Evolutionary conservation across 2,797 vertebrate species (phyloP).

Genomic region (Brachyalestes nurse): DNA sequence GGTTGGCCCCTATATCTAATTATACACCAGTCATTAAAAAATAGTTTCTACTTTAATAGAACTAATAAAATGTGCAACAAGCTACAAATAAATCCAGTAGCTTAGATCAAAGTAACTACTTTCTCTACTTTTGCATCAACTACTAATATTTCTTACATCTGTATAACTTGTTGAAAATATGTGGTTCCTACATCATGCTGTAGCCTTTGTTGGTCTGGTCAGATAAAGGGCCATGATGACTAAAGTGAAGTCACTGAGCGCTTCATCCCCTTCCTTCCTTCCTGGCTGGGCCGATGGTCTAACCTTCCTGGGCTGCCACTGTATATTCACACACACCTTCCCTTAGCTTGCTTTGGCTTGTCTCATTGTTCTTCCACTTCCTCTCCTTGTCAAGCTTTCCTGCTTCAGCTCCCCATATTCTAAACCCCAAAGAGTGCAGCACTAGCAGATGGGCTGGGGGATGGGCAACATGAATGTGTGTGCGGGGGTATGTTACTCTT

Average conservation of each 20-base stretch:
- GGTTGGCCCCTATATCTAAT: too few species aligned
- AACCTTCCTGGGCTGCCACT: conserved; percentile 20
- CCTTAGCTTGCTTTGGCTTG: conserved; percentile 26
- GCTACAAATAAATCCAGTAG: too few species aligned
- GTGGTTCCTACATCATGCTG: neutral
- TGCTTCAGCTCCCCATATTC: conserved; percentile 38
- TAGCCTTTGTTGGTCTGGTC: conserved; percentile 35
- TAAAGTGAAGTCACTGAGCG: conserved; percentile 44
- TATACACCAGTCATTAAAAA: too few species aligned
- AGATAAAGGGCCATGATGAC: neutral
- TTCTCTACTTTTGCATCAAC: too few species aligned
- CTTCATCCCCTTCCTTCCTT: conserved; percentile 59
- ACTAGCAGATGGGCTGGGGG: conserved; percentile 36
- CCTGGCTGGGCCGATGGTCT: conserved; percentile 43
- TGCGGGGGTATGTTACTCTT: conserved; percentile 23
- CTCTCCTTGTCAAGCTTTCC: conserved; percentile 65
- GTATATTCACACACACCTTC: conserved; percentile 20
- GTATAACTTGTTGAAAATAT: too few species aligned
- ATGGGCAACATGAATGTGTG: conserved; percentile 16
- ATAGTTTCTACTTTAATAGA: too few species aligned
- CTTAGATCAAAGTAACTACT: too few species aligned
- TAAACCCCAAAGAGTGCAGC: conserved; percentile 2
- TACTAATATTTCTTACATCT: too few species aligned
- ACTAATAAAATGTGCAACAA: too few species aligned
- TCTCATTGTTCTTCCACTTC: conserved; percentile 75